Conservation (phyloP, 2,888 invertebrate genomes). For the Nebria salina region DNA sequence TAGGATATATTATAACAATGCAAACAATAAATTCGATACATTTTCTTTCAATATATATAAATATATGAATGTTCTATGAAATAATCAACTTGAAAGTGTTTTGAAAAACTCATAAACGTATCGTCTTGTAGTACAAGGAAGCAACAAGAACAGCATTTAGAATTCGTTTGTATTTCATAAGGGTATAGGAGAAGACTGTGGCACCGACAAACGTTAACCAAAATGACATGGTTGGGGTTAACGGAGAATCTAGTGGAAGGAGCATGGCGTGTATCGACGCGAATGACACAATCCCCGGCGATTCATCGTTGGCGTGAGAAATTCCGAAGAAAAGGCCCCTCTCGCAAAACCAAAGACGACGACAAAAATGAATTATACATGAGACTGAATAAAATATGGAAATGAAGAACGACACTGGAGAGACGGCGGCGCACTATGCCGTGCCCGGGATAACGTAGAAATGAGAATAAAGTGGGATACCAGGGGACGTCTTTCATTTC, state of each 20-base stretch:
- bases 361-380: conserved; percentile 61
- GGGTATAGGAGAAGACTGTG: not conserved
- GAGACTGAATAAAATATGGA: conserved; percentile 60
- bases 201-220: conserved; percentile 1
- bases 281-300: conserved; percentile 51
- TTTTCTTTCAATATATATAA: not conserved
- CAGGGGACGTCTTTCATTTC: conserved; percentile 44
- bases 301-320: conserved; percentile 51
- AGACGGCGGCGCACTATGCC: conserved; percentile 33
- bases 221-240: conserved; percentile 13
- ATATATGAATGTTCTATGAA: not conserved
- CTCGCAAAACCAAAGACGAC: conserved; percentile 54
- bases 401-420: conserved; percentile 56
- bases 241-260: not conserved
- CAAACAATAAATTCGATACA: too few relatives aligned
- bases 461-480: conserved; percentile 52
- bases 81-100: not conserved
- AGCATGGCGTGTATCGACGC: conserved; percentile 50
- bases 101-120: conserved; percentile 3
- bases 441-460: conserved; percentile 49
- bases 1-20: too few relatives aligned
- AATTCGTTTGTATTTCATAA: not conserved
- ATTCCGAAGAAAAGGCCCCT: conserved; percentile 53
- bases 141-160: conserved; percentile 6
- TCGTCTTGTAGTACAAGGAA: not conserved